Percentiles rank a stretch among this genome's conserved stretches.
phyloP scores from a whole-genome alignment of 2,113 vertebrate genomes.

The Monopterus albus region DNA sequence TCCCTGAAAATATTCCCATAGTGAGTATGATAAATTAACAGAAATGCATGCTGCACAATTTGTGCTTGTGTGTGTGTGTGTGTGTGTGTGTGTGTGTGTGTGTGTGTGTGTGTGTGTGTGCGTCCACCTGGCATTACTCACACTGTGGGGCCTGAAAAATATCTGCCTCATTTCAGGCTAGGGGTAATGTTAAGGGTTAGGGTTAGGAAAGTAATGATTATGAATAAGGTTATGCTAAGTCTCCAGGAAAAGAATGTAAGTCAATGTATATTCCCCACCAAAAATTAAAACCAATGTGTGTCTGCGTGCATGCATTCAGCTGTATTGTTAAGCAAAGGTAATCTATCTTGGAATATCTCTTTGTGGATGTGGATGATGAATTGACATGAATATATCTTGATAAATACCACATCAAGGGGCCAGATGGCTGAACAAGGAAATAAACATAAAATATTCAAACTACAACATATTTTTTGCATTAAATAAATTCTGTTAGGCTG shows the following conservation, averaged over 20 bases:
- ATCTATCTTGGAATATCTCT: slow-evolving; percentile 27
- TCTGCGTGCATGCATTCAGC: background rate
- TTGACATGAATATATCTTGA: slow-evolving; percentile 13
- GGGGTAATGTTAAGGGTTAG: too few relatives aligned
- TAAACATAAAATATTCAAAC: background rate
- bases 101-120: slow-evolving; percentile 2
- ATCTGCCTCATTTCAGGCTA: too few relatives aligned
- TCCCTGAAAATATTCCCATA: slow-evolving; percentile 52
- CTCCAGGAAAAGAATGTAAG: too few relatives aligned
- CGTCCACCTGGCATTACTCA: too few relatives aligned
- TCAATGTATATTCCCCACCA: too few relatives aligned
- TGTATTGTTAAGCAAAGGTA: slow-evolving; percentile 33
- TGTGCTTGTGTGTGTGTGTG: slow-evolving; percentile 10
- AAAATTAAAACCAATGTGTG: background rate
- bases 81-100: background rate
- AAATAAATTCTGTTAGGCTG: background rate
- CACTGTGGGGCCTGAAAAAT: too few relatives aligned
- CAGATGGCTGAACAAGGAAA: background rate
- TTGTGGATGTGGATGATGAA: slow-evolving; percentile 13
- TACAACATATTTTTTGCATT: background rate
- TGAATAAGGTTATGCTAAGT: too few relatives aligned
- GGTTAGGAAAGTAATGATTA: too few relatives aligned
- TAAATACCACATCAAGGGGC: slow-evolving; percentile 9
- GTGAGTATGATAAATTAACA: slow-evolving; percentile 59
- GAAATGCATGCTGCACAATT: slow-evolving; percentile 35